Evolutionary conservation across 2,113 vertebrate genomes (phyloP), one percentile per base, ranked within the genome.

Genomic region (Phylloscopus trochilus): DNA sequence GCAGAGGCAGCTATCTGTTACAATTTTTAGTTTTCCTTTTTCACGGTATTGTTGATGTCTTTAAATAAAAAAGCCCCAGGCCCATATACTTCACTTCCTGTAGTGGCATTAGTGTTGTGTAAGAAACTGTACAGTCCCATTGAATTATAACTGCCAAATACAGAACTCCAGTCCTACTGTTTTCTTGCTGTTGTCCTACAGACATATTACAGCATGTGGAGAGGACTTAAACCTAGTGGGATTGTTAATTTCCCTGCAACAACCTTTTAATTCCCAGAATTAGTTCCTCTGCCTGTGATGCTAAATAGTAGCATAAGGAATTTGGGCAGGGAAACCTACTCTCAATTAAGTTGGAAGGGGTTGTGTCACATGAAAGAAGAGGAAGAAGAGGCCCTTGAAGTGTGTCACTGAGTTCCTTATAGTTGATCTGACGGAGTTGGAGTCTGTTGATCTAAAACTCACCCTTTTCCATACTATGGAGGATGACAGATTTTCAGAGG

Each of bases 401-500:
- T 74, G 56, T 75, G 39, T 52, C 39, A 64, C 56, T 37, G 30
- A 83, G 39, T 72, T 95, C 39, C 83, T 78, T 63, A 68, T 11
- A 72, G n/a, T 30, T 74, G 68, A 67, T 90, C 78, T 94, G 85
- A 73, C 49, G 92, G 87, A 60, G 63, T 18, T 3, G 8, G 69
- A 52, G 43, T 53, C 70, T 67, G 81, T 91, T 85, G 78, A 93
- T 95, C 90, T 94, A 81, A 95, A 95, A 26, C 68, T 90, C 51
- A 64, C 35, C 33, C 64, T 86, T 88, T 92, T 95, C 68, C 9
- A 4, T 33, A 31, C 41, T 60, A 53, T 64, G 53, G 43, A 90
- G 31, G 60, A 86, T 96, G 93, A 96, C 79, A 90, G 92, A 90
- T 96, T 76, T 96, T 94, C 85, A 92, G 86, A 83, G 73, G 76